Base-by-base conservation (phyloP, 2,113 vertebrate species). In the Turdus rufiventris region DNA sequence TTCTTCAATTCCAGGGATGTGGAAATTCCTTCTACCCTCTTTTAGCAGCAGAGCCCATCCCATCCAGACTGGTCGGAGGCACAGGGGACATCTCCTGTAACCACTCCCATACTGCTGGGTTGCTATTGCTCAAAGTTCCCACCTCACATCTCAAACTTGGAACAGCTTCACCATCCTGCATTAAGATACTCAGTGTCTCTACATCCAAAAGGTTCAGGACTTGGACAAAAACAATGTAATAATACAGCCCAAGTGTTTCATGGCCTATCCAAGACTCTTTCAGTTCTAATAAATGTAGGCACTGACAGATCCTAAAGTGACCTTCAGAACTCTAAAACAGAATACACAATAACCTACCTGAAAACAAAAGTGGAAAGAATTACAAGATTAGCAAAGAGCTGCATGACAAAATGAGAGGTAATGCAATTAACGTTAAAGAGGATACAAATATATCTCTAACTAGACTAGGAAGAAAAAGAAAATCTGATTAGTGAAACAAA, bases 401-500 rank as follows among this genome's bases (percentile, higher is more conserved):
- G 51, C 58, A 58, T 14, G 17, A 18, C 47, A 76, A 89, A 93
- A 56, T 18, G 16, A 80, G 20, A 9, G 28, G 8, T 31, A 84
- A 87, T 17, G 24, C 24, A 80, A 71, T 21, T 67, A 71, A 48
- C 17, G 8, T 38, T 62, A 57, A 68, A 67, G 26, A 88, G 18
- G 31, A 72, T 58, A 77, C 29, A 70, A 70, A 40, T 28, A 20
- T 23, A 45, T 54, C 40, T 70, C 42, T 42, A 66, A 26, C 38
- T 53, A 57, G 28, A 76, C 65, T n/a, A 85, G 36, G 38, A 60
- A 89, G 89, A 40, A 26, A 50, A 80, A 89, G 17, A 61, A 36
- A 45, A 66, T 31, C 26, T 61, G 42, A 94, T 81, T 50, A 89
- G 60, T 18, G 56, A 89, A 86, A 54, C 18, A 86, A 53, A 75